Evolutionary conservation across 2,888 invertebrate species (phyloP), one percentile per base, ranked within the genome.

Genomic region (Phaonia tiefii): DNA sequence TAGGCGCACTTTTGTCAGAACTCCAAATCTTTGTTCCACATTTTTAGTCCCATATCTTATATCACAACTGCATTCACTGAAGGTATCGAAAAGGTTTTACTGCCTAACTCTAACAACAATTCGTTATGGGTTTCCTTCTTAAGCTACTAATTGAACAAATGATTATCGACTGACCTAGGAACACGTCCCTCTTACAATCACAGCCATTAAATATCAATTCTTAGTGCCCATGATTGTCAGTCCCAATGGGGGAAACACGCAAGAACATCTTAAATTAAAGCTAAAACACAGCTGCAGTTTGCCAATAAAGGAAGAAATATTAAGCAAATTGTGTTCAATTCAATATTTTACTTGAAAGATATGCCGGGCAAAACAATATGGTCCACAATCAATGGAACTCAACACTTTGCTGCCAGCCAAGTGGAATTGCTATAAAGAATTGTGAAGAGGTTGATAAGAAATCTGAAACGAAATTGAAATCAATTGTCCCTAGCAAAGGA

Each of bases 221-320:
- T 49, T 67, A 15, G n/a, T 51, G 37, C 10, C 51, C 67, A 67
- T 71, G n/a, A 37, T 31, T 58, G 37, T 58, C 31, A 15, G 31
- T 17, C 5, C 11, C 49, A 17, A n/a, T 4, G 49, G 58, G 49
- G 51, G 26, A 49, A 42, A 44, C 71, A 39, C 22, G 56, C n/a
- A 67, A 56, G 37, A 46, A 58, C 37, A 75, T 39, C 65, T 58
- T 80, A 80, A 80, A 80, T 80, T 74, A 74, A 74, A 66, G 77
- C 58, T 80, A 75, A 75, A 80, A 71, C 80, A 74, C 80, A 80
- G 80, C 80, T 80, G 80, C 77, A 77, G 70, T 80, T 67, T 77
- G 74, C 80, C 51, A 65, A 80, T 80, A 80, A 80, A 77, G 66
- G 60, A 65, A 3, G 56, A 46, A 77, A 69, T 65, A 77, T 74